Percentiles rank a stretch among this genome's conserved stretches.
Evolutionary conservation across 2,113 vertebrate species (phyloP).

Genomic region (Ctenodactylus gundi): DNA sequence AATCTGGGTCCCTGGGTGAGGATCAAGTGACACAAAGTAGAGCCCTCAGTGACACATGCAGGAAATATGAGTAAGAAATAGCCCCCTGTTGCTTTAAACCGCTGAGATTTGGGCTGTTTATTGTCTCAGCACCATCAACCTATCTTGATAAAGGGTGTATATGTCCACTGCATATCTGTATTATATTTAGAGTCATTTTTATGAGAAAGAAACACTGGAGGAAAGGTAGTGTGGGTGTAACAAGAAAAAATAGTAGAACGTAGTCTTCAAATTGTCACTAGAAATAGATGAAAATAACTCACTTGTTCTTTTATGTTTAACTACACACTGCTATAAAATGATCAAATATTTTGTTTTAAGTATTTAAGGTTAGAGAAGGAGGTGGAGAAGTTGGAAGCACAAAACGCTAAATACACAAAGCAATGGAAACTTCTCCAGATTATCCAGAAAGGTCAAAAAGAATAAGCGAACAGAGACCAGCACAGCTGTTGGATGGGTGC

Average conservation of each 20-base stretch:
- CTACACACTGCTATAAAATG: constrained; percentile 56
- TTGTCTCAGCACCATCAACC: not conserved
- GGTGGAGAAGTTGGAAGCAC: not conserved
- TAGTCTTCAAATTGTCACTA: constrained; percentile 72
- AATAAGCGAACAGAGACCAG: not conserved
- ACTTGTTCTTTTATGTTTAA: constrained; percentile 68
- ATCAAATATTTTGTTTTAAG: constrained; percentile 72
- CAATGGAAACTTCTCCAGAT: constrained; percentile 31
- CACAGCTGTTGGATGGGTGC: not conserved
- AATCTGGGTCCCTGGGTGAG: not conserved
- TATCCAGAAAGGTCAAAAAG: not conserved
- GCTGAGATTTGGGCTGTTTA: not conserved
- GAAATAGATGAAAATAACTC: constrained; percentile 58
- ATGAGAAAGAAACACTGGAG: constrained; percentile 19
- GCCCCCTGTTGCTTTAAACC: not conserved
- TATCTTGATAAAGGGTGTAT: constrained; percentile 3
- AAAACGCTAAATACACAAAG: constrained; percentile 44
- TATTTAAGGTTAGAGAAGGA: not conserved
- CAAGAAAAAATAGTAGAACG: constrained; percentile 64
- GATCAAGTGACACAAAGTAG: not conserved
- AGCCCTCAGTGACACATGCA: not conserved
- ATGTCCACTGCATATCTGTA: not conserved
- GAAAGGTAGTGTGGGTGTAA: constrained; percentile 57
- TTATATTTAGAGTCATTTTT: constrained; percentile 44
- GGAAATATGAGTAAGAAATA: not conserved